Conservation (phyloP, 2,113 vertebrate genomes). For the Ascaphus truei region DNA sequence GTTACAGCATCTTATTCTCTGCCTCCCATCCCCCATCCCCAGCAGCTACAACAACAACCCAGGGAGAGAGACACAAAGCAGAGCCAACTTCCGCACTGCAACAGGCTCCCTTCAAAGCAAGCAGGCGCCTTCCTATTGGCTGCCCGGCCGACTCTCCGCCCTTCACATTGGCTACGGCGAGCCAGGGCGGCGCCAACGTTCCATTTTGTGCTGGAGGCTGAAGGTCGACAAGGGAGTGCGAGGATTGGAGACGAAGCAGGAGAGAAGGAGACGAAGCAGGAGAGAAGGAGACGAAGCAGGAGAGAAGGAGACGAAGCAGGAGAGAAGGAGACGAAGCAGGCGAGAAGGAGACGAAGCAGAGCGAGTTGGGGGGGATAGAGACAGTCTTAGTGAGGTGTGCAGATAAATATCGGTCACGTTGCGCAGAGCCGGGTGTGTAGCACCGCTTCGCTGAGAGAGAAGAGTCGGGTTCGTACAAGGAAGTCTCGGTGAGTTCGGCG, state of each 20-base stretch:
- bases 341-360: too few species aligned
- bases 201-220: background rate
- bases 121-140: background rate
- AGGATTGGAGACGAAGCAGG: background rate
- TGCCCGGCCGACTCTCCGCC: background rate
- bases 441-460: background rate
- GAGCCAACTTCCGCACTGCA: slow-evolving; percentile 11
- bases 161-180: background rate
- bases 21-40: background rate
- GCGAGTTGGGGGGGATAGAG: too few species aligned
- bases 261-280: too few species aligned
- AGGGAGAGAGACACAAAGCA: slow-evolving; percentile 9
- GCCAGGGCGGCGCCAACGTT: background rate
- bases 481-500: slow-evolving; percentile 11
- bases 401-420: too few species aligned
- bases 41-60: slow-evolving; percentile 8
- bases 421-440: too few species aligned
- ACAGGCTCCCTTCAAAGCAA: slow-evolving; percentile 1
- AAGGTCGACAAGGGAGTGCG: background rate
- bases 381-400: too few species aligned
- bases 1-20: slow-evolving; percentile 17
- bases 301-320: too few species aligned
- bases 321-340: too few species aligned
- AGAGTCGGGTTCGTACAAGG: background rate
- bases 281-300: too few species aligned